Evolutionary conservation across 2,888 invertebrate genomes (phyloP), one percentile per base, ranked within the genome.

Genomic region (Heliconius hortense): DNA sequence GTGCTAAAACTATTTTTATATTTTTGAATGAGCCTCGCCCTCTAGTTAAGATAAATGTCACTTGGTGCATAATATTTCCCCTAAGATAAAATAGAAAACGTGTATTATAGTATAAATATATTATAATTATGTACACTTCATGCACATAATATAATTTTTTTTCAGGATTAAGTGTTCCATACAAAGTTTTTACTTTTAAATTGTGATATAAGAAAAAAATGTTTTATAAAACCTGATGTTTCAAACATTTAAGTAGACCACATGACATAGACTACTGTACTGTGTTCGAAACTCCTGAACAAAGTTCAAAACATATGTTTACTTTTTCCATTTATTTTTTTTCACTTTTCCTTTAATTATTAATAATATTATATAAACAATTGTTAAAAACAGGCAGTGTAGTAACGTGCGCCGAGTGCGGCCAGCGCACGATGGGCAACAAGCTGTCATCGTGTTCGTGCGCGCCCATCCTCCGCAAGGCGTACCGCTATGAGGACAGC

Each of bases 391-490:
- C 89, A 94, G 94, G 94, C 93, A 95, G 91, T 91, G 92, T 94
- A 93, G 92, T 92, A 89, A 93, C 92, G 90, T 94, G 94, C 91
- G 91, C 92, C 87, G 94, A 94, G 89, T 94, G 94, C 87, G 94
- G 94, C 85, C 91, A 94, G 90, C 95, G 95, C 94, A 95, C 96
- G 90, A 98, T 99, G 99, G 99, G 99, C 94, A 99, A 99, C 95
- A 99, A 99, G 95, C 95, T 99, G 90, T 98, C 98, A 92, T 97
- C 97, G 94, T 98, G 98, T 95, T 98, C 98, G 87, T 99, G 99
- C 95, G 98, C 98, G 87, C 98, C 99, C 87, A 96, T 99, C 90
- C 97, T 98, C 94, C 97, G 98, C 95, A 98, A 98, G 95, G 98
- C 97, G 89, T 98, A 98, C 95, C 97, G 98, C 89, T 98, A 98